Percentiles rank a stretch among this genome's conserved stretches.
Conservation (phyloP, 2,888 invertebrate species). For the Sarcophaga subvicina region DNA sequence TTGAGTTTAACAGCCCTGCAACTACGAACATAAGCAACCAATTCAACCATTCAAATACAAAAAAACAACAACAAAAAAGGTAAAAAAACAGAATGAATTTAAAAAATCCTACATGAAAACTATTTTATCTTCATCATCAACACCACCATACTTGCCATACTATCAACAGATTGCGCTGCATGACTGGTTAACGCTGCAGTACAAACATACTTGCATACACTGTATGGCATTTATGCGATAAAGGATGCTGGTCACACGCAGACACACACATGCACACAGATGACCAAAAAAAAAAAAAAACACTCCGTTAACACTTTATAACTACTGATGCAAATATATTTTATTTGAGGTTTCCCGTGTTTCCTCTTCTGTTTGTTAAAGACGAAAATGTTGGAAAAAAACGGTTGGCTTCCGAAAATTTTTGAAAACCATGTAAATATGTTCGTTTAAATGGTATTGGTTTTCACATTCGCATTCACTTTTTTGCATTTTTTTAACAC, state of each 20-base stretch:
- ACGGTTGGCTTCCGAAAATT: not conserved
- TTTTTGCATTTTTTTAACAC: not conserved
- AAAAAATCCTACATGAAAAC: not conserved
- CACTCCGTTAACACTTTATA: not conserved
- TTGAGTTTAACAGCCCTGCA: slow-evolving; percentile 25
- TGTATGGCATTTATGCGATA: slow-evolving; percentile 5
- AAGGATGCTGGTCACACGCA: not conserved
- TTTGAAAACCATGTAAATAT: not conserved
- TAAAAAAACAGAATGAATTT: not conserved
- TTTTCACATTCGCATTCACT: not conserved
- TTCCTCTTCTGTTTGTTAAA: slow-evolving; percentile 18
- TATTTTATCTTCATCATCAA: slow-evolving; percentile 1
- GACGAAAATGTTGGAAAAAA: slow-evolving; percentile 24
- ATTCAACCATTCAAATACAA: not conserved
- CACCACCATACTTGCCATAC: not conserved
- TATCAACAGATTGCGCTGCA: slow-evolving; percentile 1
- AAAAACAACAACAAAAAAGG: not conserved
- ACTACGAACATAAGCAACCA: slow-evolving; percentile 5
- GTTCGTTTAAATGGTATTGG: not conserved
- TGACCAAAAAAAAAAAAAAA: not conserved
- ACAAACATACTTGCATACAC: not conserved
- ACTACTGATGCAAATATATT: not conserved
- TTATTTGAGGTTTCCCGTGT: slow-evolving; percentile 8
- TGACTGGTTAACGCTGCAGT: slow-evolving; percentile 27
- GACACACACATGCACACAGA: not conserved